Base-by-base conservation (phyloP, 2,888 invertebrate species). In the Octonoba sinensis region DNA sequence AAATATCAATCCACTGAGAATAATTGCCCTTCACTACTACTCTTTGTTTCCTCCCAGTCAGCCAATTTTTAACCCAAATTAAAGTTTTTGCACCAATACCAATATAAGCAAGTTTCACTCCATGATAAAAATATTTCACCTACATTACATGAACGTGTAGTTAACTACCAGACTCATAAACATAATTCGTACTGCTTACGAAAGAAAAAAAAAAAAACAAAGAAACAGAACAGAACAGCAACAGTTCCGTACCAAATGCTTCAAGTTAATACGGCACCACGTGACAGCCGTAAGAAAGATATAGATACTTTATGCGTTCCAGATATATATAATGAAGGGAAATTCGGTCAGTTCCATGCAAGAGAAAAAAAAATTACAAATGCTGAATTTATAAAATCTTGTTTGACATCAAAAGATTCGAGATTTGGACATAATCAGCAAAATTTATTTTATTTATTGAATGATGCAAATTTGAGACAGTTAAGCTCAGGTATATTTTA, bases 401-500 rank as follows among this genome's bases (percentile, higher is more conserved):
- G 59, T 4, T n/a, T 59, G 4, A 59, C n/a, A 36, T 65, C 65
- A 44, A 27, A 65, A n/a, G 8, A 54, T 18, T n/a, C 51, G 8
- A 11, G 24, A 54, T 54, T 69, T 69, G 8, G 51, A 49, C 22
- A 8, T 24, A 51, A 51, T 22, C 15, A 20, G 13, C 69, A 69
- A 54, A 22, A 54, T 54, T n/a, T 69, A n/a, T 51, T 56, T 36
- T 69, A 2, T 24, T 54, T 54, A 54, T 51, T 69, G 24, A 54
- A 69, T 69, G 6, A 69, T 54, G 69, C 69, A 11, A 69, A 51
- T 54, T 11, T 51, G 24, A 18, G 56, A 12, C 69, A 69, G 13
- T 24, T 69, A 69, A 69, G 51, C 16, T n/a, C 16, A 13, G 69
- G 69, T 18, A 69, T 69, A 0, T 69, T 69, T 54, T 36, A 69